Base-by-base conservation (phyloP, 1,140 invertebrate genomes). In the Dryas iulia region DNA sequence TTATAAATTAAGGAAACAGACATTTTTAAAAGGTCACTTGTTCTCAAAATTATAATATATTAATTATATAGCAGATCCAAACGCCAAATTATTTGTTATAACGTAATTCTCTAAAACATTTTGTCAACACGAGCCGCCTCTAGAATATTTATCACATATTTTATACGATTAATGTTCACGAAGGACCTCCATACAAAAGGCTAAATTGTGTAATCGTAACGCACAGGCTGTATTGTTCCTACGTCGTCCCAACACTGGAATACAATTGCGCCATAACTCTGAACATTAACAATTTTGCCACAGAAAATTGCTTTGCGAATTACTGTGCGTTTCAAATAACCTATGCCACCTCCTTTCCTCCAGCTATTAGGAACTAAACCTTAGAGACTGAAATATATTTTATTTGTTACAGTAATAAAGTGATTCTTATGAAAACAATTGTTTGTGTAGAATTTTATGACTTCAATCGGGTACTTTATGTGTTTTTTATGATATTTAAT, bases 251-350 rank as follows among this genome's bases (percentile, higher is more conserved):
- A 64, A 33, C 61, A 54, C 53, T 64, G 12, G 35, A 57, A 64
- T 57, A 64, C 62, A 35, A 56, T 64, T 57, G 62, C 33, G 12
- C 26, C 25, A 33, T 24, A 63, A 57, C 28, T 31, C 26, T 1
- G 30, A 56, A 56, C 28, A 64, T 64, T 64, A 33, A 31, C 59
- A 61, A 61, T 60, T 60, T 60, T 35, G 18, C 30, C 31, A 25
- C 10, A 18, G 62, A 57, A 64, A 64, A 64, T 64, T 64, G 53
- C 62, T 64, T 56, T 21, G 28, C 14, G 24, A 56, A 57, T 56
- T 21, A 24, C 12, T 47, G 59, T 62, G 25, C 21, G 26, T 18
- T 62, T 28, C 25, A 62, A 39, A 59, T 62, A 62, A 52, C 31
- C 14, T 28, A 28, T n/a, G n/a, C n/a, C 18, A 14, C 39, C n/a